Conservation (phyloP, 1,140 invertebrate species). For the Ceratitis capitata region DNA sequence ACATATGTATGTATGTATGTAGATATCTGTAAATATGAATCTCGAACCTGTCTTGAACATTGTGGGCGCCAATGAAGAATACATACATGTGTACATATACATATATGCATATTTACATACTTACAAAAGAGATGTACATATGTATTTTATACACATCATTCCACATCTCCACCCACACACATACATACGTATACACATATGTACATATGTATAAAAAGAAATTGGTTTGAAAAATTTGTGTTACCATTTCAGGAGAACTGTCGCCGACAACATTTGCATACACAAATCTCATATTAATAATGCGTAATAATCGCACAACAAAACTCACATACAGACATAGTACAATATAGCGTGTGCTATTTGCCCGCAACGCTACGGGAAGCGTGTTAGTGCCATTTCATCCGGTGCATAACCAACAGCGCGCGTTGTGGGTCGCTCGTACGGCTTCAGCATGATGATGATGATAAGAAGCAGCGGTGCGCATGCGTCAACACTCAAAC, state of each 20-base stretch:
- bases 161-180: background rate
- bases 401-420: background rate
- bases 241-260: conserved; percentile 8
- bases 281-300: conserved; percentile 32
- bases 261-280: conserved; percentile 6
- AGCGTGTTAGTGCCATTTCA: conserved; percentile 10
- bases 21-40: background rate
- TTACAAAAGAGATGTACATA: background rate
- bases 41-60: background rate
- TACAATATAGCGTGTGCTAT: background rate
- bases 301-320: conserved; percentile 32
- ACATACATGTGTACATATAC: background rate
- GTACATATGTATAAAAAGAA: conserved; percentile 7
- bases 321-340: background rate
- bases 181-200: background rate
- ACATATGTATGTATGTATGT: background rate
- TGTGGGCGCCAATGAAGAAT: background rate
- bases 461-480: conserved; percentile 6
- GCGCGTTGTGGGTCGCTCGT: background rate
- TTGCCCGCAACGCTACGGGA: conserved; percentile 12
- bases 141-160: background rate
- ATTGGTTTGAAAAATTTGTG: conserved; percentile 33
- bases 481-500: background rate
- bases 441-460: background rate
- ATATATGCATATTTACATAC: background rate